Base-by-base conservation (phyloP, 2,113 vertebrate genomes). In the Melanocharis versteri region DNA sequence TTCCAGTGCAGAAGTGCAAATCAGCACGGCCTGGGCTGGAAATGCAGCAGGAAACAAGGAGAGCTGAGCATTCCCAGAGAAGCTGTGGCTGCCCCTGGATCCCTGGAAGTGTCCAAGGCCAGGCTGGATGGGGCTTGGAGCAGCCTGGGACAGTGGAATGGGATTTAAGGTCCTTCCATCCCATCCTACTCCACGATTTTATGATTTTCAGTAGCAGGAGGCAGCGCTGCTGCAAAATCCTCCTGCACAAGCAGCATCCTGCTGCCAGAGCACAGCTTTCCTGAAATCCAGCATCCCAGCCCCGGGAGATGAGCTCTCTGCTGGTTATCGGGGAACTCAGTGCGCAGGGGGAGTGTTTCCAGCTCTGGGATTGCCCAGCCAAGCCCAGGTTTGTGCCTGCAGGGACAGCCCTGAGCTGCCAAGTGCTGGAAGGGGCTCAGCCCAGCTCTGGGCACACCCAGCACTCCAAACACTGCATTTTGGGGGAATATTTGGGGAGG, bases 341-440 rank as follows among this genome's bases (percentile, higher is more conserved):
- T 2, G 60, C 0, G 1, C 35, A 57, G 58, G 44, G 0, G 23
- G 30, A 79, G 8, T 1, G 0, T 14, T 14, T 4, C 15, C 44
- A 66, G 83, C 61, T 9, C 71, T 26, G 61, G 30, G 11, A 16
- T 0, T 12, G 60, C 58, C 81, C 68, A 35, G 51, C 39, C 16
- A 8, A 35, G 48, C 26, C 3, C 30, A 4, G 37, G 3, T 19
- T 28, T 24, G 31, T 56, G 83, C 71, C 71, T 45, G 54, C 80
- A 56, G n/a, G 30, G 10, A 8, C 57, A 28, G 37, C 58, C 88
- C 84, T 9, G 17, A 5, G 60, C 45, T 61, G 31, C 45, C 26
- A 33, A 7, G 9, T 10, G 2, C 56, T 17, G 71, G 61, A 13
- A 7, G 39, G 39, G 58, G 65, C 58, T 45, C 40, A 42, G 6